Conservation (phyloP, 1,140 invertebrate genomes). For the Polypedilum vanderplanki region DNA sequence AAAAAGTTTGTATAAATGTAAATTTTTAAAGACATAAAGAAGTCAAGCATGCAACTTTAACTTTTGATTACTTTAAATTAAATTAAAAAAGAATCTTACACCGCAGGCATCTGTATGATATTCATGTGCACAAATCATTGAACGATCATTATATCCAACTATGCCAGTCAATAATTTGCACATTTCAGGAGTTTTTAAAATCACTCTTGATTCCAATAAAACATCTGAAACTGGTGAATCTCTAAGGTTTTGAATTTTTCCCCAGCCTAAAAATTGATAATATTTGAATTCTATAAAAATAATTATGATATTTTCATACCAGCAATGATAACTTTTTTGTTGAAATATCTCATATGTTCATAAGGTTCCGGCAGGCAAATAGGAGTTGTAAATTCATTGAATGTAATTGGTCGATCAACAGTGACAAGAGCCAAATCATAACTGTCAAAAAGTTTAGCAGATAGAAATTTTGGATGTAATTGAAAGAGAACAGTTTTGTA, state of each 20-base stretch:
- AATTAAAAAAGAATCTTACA: neutral
- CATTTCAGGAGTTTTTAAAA: neutral
- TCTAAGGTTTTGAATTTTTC: neutral
- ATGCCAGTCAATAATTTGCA: neutral
- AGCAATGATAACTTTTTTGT: neutral
- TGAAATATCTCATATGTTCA: neutral
- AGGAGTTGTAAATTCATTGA: neutral
- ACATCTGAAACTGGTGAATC: neutral
- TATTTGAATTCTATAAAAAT: neutral
- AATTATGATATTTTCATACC: neutral
- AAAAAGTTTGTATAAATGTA: neutral
- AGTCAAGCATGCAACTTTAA: neutral
- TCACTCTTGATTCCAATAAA: neutral
- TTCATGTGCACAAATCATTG: neutral
- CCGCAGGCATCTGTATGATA: neutral
- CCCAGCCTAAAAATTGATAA: neutral
- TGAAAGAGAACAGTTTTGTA: neutral
- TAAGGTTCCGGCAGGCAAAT: neutral
- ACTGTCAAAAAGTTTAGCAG: neutral
- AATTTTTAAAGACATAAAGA: neutral
- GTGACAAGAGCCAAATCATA: neutral
- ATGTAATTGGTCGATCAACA: neutral
- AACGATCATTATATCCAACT: neutral
- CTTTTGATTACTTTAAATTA: neutral
- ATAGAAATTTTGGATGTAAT: neutral